These are phyloP conservation scores for Tenthredo distinguenda DNA, from an alignment of 2,888 invertebrate species.

Conservation along the genomic window DNA sequence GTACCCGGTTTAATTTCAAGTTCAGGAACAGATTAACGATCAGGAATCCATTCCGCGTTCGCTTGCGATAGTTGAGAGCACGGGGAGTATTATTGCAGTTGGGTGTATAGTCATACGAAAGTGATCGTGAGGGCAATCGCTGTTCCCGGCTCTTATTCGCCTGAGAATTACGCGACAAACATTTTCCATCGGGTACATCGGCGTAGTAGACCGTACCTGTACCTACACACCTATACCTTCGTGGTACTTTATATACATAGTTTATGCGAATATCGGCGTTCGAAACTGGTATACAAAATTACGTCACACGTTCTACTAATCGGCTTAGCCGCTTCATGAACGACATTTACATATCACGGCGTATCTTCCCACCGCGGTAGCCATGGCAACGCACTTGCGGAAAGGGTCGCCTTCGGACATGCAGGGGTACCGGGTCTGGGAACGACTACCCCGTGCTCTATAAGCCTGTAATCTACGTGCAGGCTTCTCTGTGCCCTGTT, in stretches of 20 bases:
- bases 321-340: conserved; percentile 44
- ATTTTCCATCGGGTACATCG: not conserved
- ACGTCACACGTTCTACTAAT: conserved; percentile 38
- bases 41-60: not conserved
- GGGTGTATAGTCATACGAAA: not conserved
- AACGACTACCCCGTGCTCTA: conserved; percentile 13
- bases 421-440: conserved; percentile 9
- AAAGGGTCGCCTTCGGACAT: conserved; percentile 52
- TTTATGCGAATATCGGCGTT: not conserved
- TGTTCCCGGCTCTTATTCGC: not conserved
- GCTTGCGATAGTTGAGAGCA: not conserved
- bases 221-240: not conserved
- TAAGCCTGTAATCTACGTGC: conserved; percentile 34
- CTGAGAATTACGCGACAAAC: not conserved
- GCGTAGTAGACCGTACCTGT: not conserved
- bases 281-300: conserved; percentile 11
- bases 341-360: conserved; percentile 62
- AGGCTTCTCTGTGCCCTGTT: not conserved
- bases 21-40: not conserved
- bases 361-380: conserved; percentile 58
- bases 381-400: conserved; percentile 54
- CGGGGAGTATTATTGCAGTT: not conserved
- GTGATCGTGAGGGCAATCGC: not conserved
- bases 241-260: not conserved
- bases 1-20: conserved; percentile 8